These are phyloP conservation scores for Batillaria attramentaria DNA, from an alignment of 1,140 invertebrate genomes.

Conservation along the genomic window DNA sequence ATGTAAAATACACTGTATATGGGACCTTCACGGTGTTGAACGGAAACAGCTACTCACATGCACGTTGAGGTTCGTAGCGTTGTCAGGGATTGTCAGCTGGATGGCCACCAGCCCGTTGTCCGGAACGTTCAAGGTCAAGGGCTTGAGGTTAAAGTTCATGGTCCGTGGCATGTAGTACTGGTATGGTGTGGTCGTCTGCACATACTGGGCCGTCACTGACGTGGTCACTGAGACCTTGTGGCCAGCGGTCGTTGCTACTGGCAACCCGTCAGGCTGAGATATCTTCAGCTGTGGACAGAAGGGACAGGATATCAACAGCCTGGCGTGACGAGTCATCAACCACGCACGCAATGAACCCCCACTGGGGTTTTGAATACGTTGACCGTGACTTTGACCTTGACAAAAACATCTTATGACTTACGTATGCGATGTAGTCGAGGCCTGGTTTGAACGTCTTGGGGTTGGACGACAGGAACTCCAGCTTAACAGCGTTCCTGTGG, in stretches of 20 bases:
- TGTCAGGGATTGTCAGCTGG: slow-evolving; percentile 53
- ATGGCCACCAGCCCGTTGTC: slow-evolving; percentile 57
- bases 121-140: slow-evolving; percentile 47
- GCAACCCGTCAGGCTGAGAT: slow-evolving; percentile 55
- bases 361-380: background rate
- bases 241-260: slow-evolving; percentile 38
- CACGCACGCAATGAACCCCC: background rate
- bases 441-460: slow-evolving; percentile 65
- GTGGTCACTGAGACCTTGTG: slow-evolving; percentile 33
- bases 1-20: background rate
- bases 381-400: background rate
- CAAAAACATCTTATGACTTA: slow-evolving; percentile 47
- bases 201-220: slow-evolving; percentile 43
- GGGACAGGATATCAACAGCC: background rate
- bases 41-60: slow-evolving; percentile 49
- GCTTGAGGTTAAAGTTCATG: slow-evolving; percentile 36
- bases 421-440: slow-evolving; percentile 59
- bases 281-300: slow-evolving; percentile 50
- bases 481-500: slow-evolving; percentile 38
- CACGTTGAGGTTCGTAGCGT: slow-evolving; percentile 54
- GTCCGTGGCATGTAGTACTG: slow-evolving; percentile 35
- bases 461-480: slow-evolving; percentile 55
- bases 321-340: background rate
- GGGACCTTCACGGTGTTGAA: too few species aligned
- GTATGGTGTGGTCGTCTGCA: slow-evolving; percentile 36